These are phyloP conservation scores for Hedya salicella DNA, from an alignment of 2,888 invertebrate genomes.

Conservation along the genomic window DNA sequence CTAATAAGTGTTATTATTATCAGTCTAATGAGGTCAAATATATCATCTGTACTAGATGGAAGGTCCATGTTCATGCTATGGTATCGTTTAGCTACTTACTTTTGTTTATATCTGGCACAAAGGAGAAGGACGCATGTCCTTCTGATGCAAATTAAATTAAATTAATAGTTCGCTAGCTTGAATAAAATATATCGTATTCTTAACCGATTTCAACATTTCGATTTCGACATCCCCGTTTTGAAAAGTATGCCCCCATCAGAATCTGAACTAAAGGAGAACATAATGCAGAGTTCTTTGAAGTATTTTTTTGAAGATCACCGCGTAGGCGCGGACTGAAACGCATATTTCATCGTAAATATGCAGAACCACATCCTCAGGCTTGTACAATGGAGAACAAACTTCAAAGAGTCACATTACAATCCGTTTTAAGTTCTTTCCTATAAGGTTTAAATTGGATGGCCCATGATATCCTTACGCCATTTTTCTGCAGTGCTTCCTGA, in stretches of 20 bases:
- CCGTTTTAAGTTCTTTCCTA: no score
- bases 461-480: neutral
- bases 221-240: no score
- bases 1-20: neutral
- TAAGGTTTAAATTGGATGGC: neutral
- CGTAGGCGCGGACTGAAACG: neutral
- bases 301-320: neutral
- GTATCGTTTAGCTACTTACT: no score
- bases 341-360: constrained; percentile 13
- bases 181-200: no score
- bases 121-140: no score
- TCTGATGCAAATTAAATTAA: no score
- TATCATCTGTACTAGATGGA: neutral
- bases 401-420: neutral
- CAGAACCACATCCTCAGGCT: constrained; percentile 1
- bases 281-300: neutral
- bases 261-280: no score
- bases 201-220: no score
- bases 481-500: neutral
- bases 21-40: neutral
- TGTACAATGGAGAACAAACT: neutral
- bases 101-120: no score
- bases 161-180: no score
- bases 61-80: neutral
- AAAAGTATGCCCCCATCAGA: no score